A percentile compares a stretch with the other conserved stretches of the same genome.
These are phyloP conservation scores for Pelochelys cantorii DNA, from an alignment of 2,797 vertebrate species.

Conservation along the genomic window DNA sequence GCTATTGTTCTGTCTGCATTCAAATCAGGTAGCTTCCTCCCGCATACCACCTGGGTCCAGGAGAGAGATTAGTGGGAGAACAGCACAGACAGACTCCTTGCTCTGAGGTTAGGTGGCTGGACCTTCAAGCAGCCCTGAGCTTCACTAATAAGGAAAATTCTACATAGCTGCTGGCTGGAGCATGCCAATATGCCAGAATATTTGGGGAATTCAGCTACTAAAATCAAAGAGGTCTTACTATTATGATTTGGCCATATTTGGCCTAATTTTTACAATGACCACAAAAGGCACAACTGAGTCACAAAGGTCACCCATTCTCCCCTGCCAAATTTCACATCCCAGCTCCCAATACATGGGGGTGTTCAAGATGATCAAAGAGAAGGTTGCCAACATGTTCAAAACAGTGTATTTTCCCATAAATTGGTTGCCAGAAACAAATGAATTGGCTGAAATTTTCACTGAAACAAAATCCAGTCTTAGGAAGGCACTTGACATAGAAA, in stretches of 20 bases:
- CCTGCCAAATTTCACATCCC: not conserved
- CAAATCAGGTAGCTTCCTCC: not conserved
- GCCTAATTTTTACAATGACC: not conserved
- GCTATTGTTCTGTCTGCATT: not conserved
- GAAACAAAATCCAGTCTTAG: not conserved
- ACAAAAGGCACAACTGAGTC: not conserved
- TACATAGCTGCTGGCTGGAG: not conserved
- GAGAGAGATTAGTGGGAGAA: not conserved
- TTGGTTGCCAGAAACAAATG: not conserved
- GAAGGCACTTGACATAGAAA: not conserved
- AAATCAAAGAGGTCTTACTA: not conserved
- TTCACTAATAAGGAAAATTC: no score
- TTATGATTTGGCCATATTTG: not conserved
- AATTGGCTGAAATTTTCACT: not conserved
- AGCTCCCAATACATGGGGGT: not conserved
- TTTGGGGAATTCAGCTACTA: not conserved
- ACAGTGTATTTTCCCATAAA: not conserved
- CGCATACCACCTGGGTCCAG: not conserved
- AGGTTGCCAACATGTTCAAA: not conserved
- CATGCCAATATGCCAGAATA: not conserved
- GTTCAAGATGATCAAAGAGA: not conserved
- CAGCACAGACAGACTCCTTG: not conserved
- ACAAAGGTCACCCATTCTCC: fast-evolving
- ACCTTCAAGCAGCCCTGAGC: no score
- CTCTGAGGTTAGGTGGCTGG: not conserved